These are phyloP conservation scores for Byasa hedistus DNA, from an alignment of 2,888 invertebrate genomes.

Conservation along the genomic window DNA sequence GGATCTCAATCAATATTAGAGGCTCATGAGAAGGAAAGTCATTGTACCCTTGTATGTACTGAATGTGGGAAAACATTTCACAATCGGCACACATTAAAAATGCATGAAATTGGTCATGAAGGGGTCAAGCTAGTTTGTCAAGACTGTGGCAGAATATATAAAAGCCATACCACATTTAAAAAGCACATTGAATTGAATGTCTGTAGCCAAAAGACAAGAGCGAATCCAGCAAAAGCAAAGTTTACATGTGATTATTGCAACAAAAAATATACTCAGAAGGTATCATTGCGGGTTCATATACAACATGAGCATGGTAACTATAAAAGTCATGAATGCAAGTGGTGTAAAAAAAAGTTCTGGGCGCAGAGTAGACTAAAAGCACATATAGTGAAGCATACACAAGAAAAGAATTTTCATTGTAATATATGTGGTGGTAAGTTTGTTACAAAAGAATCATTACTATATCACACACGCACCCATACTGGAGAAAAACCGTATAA, in stretches of 20 bases:
- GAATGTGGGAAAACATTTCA: constrained; percentile 60
- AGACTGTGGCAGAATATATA: constrained; percentile 62
- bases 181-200: constrained; percentile 58
- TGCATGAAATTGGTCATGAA: constrained; percentile 56
- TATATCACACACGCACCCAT: constrained; percentile 67
- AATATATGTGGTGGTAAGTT: constrained; percentile 56
- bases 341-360: constrained; percentile 67
- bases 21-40: constrained; percentile 49
- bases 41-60: constrained; percentile 49
- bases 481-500: constrained; percentile 67
- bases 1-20: constrained; percentile 46
- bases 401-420: constrained; percentile 61
- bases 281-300: constrained; percentile 64
- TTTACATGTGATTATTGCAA: constrained; percentile 66
- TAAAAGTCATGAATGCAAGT: constrained; percentile 61
- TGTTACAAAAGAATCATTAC: constrained; percentile 62
- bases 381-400: constrained; percentile 66
- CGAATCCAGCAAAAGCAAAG: constrained; percentile 53
- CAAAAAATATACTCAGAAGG: constrained; percentile 66
- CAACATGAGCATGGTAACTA: constrained; percentile 67
- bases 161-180: constrained; percentile 55
- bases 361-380: constrained; percentile 63
- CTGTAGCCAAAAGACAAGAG: constrained; percentile 52
- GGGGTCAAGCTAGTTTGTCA: constrained; percentile 51
- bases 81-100: constrained; percentile 51